phyloP scores from a whole-genome alignment of 2,113 vertebrate species.

The Carassius carassius region DNA sequence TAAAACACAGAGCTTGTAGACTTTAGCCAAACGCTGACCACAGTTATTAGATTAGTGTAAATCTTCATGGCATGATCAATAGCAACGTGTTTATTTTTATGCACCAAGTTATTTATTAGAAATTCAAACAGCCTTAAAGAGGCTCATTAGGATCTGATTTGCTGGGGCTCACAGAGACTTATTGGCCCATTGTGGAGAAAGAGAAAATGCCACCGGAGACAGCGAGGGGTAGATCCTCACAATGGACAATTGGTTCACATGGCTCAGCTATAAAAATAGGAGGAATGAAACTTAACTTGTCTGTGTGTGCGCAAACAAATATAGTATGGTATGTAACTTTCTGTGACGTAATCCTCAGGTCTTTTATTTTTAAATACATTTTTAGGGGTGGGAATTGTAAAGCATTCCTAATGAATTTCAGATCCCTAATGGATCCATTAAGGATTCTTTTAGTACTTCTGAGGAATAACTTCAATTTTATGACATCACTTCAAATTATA shows the following conservation, averaged over 20 bases:
- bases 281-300: not conserved
- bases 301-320: constrained; percentile 4
- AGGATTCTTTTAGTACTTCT: not conserved
- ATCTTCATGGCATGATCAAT: constrained; percentile 79
- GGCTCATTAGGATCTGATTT: constrained; percentile 71
- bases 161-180: constrained; percentile 65
- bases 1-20: constrained; percentile 45
- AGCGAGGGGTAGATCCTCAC: constrained; percentile 50
- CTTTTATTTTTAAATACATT: not conserved
- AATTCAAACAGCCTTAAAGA: constrained; percentile 74
- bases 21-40: constrained; percentile 53
- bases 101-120: constrained; percentile 77
- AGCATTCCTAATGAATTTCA: not conserved
- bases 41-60: constrained; percentile 75
- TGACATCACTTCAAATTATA: not conserved
- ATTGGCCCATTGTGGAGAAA: constrained; percentile 61
- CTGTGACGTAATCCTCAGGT: not conserved
- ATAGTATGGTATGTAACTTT: not conserved
- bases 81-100: constrained; percentile 80
- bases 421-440: not conserved
- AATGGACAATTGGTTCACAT: constrained; percentile 44
- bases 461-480: not conserved
- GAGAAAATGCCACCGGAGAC: constrained; percentile 61
- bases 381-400: not conserved
- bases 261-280: constrained; percentile 17